phyloP scores from a whole-genome alignment of 1,140 invertebrate species.

The Hydropsyche tenuis region DNA sequence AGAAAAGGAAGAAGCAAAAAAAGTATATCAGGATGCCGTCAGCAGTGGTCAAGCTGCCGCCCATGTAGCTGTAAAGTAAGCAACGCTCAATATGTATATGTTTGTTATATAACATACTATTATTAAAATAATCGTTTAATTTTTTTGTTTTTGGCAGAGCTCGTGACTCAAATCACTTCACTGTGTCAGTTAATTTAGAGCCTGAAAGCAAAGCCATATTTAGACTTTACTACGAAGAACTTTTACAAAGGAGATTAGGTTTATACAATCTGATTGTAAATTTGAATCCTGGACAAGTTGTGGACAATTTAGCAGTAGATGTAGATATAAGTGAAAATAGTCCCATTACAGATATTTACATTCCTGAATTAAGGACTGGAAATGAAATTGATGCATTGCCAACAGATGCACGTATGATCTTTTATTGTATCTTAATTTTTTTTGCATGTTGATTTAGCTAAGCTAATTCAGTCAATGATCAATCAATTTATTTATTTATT shows the following conservation, averaged over 20 bases:
- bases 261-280: conserved; percentile 69
- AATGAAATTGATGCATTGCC: conserved; percentile 64
- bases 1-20: conserved; percentile 70
- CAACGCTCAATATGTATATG: conserved; percentile 28
- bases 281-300: conserved; percentile 65
- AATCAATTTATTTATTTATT: too few species aligned
- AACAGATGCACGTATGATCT: conserved; percentile 58
- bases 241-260: conserved; percentile 64
- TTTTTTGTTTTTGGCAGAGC: conserved; percentile 57
- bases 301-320: conserved; percentile 65
- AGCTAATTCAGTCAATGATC: too few species aligned
- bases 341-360: conserved; percentile 63
- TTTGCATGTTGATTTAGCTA: too few species aligned
- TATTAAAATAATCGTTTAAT: not conserved
- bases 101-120: not conserved
- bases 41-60: conserved; percentile 66
- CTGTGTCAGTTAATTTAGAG: conserved; percentile 69
- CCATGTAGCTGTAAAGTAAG: conserved; percentile 64
- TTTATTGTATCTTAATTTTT: too few species aligned
- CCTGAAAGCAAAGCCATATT: conserved; percentile 65
- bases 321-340: conserved; percentile 66
- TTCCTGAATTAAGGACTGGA: conserved; percentile 66
- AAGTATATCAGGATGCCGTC: conserved; percentile 69
- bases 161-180: conserved; percentile 71
- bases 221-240: conserved; percentile 71